Conservation (phyloP, 2,888 invertebrate genomes). For the Caenorhabditis sulstoni region DNA sequence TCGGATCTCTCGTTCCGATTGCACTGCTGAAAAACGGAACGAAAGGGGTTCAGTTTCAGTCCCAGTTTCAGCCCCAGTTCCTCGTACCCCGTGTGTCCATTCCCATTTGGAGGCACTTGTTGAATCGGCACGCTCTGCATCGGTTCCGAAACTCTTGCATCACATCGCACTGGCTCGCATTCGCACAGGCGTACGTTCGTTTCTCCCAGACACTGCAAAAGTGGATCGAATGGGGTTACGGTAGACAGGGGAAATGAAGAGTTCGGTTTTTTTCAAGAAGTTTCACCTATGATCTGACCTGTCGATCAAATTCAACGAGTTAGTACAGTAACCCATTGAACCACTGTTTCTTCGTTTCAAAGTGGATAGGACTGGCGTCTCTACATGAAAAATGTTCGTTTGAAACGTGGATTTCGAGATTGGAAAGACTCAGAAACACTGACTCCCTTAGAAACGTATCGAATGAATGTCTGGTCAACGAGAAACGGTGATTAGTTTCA, state of each 20-base stretch:
- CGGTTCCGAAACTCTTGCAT: slow-evolving; percentile 66
- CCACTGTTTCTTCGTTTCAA: background rate
- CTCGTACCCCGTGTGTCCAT: slow-evolving; percentile 65
- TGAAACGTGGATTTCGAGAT: too few relatives aligned
- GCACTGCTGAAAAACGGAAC: slow-evolving; percentile 65
- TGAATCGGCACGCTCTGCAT: slow-evolving; percentile 66
- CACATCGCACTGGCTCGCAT: slow-evolving; percentile 60
- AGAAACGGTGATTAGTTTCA: too few relatives aligned
- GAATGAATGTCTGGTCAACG: too few relatives aligned
- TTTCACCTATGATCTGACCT: too few relatives aligned
- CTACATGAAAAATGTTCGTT: too few relatives aligned
- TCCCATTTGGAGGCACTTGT: slow-evolving; percentile 66
- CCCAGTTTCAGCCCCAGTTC: too few relatives aligned
- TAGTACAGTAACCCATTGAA: too few relatives aligned
- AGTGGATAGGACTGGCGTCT: background rate
- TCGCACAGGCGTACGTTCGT: slow-evolving; percentile 61
- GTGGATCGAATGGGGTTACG: background rate
- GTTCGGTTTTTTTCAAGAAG: too few relatives aligned
- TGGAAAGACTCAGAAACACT: too few relatives aligned
- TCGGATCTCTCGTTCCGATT: slow-evolving; percentile 65
- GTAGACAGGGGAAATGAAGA: too few relatives aligned
- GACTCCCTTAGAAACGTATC: too few relatives aligned
- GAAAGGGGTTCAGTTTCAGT: background rate
- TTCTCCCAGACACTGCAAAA: slow-evolving; percentile 68
- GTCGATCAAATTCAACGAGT: background rate